These are phyloP conservation scores for Corynorhinus townsendii DNA, from an alignment of 2,113 vertebrate genomes.

Conservation along the genomic window DNA sequence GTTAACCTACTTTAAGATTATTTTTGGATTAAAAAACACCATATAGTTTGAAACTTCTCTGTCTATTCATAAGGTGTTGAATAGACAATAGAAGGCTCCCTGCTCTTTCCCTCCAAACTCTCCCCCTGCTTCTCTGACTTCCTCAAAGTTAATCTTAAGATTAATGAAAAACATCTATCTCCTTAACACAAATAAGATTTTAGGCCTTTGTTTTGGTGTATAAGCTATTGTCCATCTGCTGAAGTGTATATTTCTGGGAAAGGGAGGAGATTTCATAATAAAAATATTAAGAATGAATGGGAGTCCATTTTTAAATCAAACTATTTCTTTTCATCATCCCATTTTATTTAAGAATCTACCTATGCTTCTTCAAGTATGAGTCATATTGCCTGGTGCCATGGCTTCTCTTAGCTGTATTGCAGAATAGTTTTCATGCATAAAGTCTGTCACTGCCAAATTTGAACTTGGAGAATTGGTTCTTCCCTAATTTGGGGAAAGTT, in stretches of 20 bases:
- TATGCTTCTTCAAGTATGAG: neutral
- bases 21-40: neutral
- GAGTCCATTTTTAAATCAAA: neutral
- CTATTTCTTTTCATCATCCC: neutral
- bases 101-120: neutral
- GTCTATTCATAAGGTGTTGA: neutral
- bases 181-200: neutral
- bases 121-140: neutral
- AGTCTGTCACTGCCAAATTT: neutral
- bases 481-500: conserved; percentile 1
- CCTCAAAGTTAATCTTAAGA: neutral
- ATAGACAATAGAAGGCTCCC: neutral
- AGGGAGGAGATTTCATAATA: neutral
- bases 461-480: neutral
- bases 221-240: neutral
- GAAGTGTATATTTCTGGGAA: neutral
- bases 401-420: neutral
- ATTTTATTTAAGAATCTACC: neutral
- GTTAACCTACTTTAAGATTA: neutral
- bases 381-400: neutral
- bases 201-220: neutral
- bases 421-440: neutral
- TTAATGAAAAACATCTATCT: neutral
- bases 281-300: neutral
- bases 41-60: neutral